Conservation (phyloP, 2,888 invertebrate species). For the Cosmia trapezina region DNA sequence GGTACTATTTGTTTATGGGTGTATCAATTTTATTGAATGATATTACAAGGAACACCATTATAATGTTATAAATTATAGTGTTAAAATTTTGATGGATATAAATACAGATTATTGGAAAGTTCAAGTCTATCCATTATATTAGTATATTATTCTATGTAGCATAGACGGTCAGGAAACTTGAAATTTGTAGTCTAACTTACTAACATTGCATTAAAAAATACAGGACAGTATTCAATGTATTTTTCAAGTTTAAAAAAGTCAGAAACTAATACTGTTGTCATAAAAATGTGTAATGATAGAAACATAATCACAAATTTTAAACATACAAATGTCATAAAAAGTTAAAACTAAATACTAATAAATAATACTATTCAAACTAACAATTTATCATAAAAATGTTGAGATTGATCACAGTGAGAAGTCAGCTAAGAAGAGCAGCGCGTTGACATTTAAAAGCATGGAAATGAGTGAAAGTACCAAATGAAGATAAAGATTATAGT, state of each 20-base stretch:
- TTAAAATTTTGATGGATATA: neutral
- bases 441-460: conserved; percentile 34
- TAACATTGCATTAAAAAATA: conserved; percentile 42
- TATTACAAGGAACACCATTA: conserved; percentile 14
- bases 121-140: conserved; percentile 2
- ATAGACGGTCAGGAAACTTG: conserved; percentile 12
- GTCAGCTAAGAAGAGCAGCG: conserved; percentile 58
- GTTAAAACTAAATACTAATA: conserved; percentile 60
- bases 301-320: conserved; percentile 55
- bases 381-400: conserved; percentile 63
- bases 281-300: conserved; percentile 33
- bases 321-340: conserved; percentile 59
- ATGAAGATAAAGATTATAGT: conserved; percentile 35
- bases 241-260: conserved; percentile 21
- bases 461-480: conserved; percentile 59
- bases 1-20: conserved; percentile 1
- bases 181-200: conserved; percentile 11
- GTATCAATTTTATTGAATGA: conserved; percentile 21
- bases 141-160: neutral
- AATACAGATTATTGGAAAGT: neutral
- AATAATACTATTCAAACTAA: conserved; percentile 65
- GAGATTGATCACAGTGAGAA: conserved; percentile 76
- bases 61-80: neutral
- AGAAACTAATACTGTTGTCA: conserved; percentile 53
- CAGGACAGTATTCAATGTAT: conserved; percentile 1